These are phyloP conservation scores for Didymodactylos carnosus DNA, from an alignment of 2,888 invertebrate species.

Conservation along the genomic window DNA sequence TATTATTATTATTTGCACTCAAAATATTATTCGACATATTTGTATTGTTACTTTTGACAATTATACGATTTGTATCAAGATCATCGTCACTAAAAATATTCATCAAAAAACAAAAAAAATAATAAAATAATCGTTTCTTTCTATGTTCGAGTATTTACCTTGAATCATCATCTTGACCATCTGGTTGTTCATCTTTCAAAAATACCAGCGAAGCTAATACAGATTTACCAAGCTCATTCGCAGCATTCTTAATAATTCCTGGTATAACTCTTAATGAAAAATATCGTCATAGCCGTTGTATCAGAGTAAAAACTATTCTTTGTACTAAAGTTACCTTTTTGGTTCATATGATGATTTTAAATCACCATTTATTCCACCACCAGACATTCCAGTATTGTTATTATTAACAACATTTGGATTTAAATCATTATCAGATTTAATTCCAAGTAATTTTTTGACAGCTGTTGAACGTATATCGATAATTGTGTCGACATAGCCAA, in stretches of 20 bases:
- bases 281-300: neutral
- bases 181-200: neutral
- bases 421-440: conserved; percentile 39
- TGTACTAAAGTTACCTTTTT: neutral
- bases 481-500: conserved; percentile 96
- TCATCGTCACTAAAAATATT: neutral
- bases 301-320: too few relatives aligned
- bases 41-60: neutral
- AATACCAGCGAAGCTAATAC: neutral
- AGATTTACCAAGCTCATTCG: neutral
- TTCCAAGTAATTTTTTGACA: conserved; percentile 71
- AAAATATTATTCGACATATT: too few relatives aligned
- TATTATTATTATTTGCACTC: too few relatives aligned
- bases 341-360: neutral
- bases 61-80: neutral
- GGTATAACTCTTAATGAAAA: neutral
- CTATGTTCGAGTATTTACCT: neutral
- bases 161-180: neutral
- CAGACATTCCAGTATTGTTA: neutral
- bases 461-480: conserved; percentile 91
- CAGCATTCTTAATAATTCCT: neutral
- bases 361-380: too few relatives aligned
- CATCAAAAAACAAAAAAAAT: too few relatives aligned
- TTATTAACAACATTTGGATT: neutral
- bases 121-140: neutral